A percentile compares a stretch with the other conserved stretches of the same genome.
Evolutionary conservation across 2,113 vertebrate genomes (phyloP).

Genomic region (Struthio camelus): DNA sequence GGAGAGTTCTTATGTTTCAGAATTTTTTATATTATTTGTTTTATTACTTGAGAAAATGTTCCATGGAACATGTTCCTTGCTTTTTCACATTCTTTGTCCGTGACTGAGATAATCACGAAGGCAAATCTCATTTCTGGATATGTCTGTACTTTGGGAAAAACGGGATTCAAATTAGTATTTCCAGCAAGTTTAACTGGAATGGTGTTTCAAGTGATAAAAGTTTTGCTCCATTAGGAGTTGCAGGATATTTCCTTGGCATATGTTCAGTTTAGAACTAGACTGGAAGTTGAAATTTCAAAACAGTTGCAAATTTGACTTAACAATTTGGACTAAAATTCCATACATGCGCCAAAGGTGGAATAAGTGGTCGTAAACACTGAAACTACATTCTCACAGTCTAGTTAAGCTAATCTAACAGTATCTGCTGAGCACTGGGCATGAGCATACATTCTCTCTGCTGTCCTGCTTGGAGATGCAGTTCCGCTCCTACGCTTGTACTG

Average conservation of each 20-base stretch:
- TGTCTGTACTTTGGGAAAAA: not conserved
- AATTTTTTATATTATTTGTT: not conserved
- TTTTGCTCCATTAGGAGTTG: not conserved
- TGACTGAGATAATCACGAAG: not conserved
- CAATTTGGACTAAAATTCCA: not conserved
- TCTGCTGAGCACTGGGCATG: not conserved
- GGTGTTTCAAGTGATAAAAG: not conserved
- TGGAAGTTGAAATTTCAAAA: not conserved
- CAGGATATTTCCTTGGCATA: not conserved
- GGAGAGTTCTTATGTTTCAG: not conserved
- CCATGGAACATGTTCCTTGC: not conserved
- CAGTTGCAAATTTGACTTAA: not conserved
- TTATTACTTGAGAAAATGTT: not conserved
- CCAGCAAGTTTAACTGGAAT: not conserved
- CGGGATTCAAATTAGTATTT: not conserved
- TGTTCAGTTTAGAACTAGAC: not conserved
- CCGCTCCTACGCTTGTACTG: rapidly evolving
- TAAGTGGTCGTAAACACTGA: rapidly evolving
- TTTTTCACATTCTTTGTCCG: not conserved
- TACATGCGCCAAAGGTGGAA: not conserved
- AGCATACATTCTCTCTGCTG: not conserved
- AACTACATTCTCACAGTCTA: not conserved
- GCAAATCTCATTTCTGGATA: not conserved
- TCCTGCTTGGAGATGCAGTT: not conserved
- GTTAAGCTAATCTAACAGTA: not conserved